Evolutionary conservation across 2,113 vertebrate species (phyloP).

Genomic region (Calyptomena viridis): DNA sequence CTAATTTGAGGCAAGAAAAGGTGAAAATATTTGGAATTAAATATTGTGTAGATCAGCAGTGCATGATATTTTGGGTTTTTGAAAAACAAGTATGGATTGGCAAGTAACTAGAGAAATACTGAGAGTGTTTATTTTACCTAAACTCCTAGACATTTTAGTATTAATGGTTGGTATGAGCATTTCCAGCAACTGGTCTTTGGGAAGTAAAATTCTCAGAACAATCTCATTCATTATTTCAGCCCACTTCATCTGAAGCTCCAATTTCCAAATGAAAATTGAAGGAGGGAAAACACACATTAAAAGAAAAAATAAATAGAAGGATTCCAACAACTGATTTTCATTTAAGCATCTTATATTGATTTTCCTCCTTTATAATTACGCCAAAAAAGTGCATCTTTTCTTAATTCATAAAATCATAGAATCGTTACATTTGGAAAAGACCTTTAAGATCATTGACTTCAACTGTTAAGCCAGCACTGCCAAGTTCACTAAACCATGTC

Average conservation of each 20-base stretch:
- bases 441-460: not conserved
- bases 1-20: not conserved
- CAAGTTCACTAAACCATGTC: not conserved
- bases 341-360: slow-evolving; percentile 19
- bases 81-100: slow-evolving; percentile 6
- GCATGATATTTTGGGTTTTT: not conserved
- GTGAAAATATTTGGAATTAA: not conserved
- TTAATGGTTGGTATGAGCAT: slow-evolving; percentile 1
- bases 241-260: slow-evolving; percentile 24
- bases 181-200: slow-evolving; percentile 35
- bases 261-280: slow-evolving; percentile 41
- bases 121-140: slow-evolving; percentile 22
- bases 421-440: not conserved
- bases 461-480: not conserved
- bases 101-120: slow-evolving; percentile 5
- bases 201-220: slow-evolving; percentile 30
- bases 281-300: slow-evolving; percentile 49
- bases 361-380: slow-evolving; percentile 43
- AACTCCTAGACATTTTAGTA: slow-evolving; percentile 14
- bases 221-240: slow-evolving; percentile 49
- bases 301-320: slow-evolving; percentile 37
- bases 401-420: not conserved
- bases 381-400: slow-evolving; percentile 39
- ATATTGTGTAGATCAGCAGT: not conserved
- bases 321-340: slow-evolving; percentile 52